phyloP scores from a whole-genome alignment of 1,140 invertebrate genomes.

The Proales similis region DNA sequence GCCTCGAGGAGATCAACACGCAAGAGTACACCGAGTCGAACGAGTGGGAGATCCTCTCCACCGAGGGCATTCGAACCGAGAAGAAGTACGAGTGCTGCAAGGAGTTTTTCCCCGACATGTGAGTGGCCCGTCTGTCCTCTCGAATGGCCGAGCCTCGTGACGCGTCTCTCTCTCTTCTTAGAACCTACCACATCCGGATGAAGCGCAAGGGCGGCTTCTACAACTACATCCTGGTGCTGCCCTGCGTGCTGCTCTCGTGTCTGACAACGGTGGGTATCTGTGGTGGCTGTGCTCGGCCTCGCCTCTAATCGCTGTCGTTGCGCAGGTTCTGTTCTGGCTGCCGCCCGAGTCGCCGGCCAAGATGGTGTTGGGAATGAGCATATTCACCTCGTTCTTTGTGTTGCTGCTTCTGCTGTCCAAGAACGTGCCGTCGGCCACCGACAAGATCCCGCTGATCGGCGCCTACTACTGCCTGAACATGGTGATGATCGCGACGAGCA shows the following conservation, averaged over 20 bases:
- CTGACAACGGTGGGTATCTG: slow-evolving; percentile 43
- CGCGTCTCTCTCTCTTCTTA: too few species aligned
- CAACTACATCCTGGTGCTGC: slow-evolving; percentile 53
- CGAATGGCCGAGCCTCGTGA: too few species aligned
- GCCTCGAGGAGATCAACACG: slow-evolving; percentile 45
- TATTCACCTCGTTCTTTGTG: slow-evolving; percentile 53
- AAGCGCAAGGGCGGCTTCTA: slow-evolving; percentile 51
- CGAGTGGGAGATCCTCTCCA: slow-evolving; percentile 50
- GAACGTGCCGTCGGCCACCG: slow-evolving; percentile 50
- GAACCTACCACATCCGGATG: slow-evolving; percentile 47
- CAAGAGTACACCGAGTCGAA: slow-evolving; percentile 51
- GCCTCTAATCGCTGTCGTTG: neutral
- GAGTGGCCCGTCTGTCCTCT: neutral
- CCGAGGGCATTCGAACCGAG: slow-evolving; percentile 38
- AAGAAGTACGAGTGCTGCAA: slow-evolving; percentile 51
- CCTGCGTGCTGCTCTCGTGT: slow-evolving; percentile 50
- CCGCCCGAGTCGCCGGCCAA: slow-evolving; percentile 54
- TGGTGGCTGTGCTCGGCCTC: neutral
- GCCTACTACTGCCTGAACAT: slow-evolving; percentile 55
- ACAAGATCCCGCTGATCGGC: slow-evolving; percentile 52
- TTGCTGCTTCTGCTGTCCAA: slow-evolving; percentile 48
- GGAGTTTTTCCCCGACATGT: slow-evolving; percentile 51
- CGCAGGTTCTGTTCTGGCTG: slow-evolving; percentile 52
- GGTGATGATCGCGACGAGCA: slow-evolving; percentile 53
- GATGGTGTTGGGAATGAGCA: slow-evolving; percentile 53